Base-by-base conservation (phyloP, 2,797 vertebrate species). In the Sebastes hopkinsi region DNA sequence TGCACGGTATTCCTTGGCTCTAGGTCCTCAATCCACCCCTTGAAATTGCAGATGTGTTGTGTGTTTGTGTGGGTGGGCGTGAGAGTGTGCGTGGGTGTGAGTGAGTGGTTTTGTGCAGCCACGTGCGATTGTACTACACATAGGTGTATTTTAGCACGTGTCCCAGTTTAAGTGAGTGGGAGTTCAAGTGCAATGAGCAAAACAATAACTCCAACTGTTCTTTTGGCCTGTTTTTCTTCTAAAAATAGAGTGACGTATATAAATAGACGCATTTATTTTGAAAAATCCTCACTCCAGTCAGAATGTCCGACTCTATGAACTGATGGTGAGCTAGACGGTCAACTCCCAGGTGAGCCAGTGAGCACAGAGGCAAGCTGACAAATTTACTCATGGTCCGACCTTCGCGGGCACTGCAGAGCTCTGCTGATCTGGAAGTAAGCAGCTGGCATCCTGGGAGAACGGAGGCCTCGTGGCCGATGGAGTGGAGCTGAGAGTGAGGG, bases 401-500 rank as follows among this genome's bases (percentile, higher is more conserved):
- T 93, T 93, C 69, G 36, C 67, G 16, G 82, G 71, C 75, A 22
- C 73, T 36, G 82, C 87, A 46, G 85, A 86, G 83, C 83, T 89
- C 75, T 68, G 84, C 72, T 81, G 90, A 92, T 87, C 88, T 92
- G 85, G 83, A 94, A 84, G 89, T 79, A 91, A 93, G 87, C 79
- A 75, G 84, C 76, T 66, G 5, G 77, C 81, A 69, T 92, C 90
- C 84, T 85, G 83, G 80, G 88, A 91, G 90, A 81, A 72, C 1
- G 23, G 42, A 73, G 89, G 90, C 81, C 90, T 83, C 79, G 25
- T 75, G 84, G 83, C 83, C 74, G 38, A 85, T 70, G 66, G 83
- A 82, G 86, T 82, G 74, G 65, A 82, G 88, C 86, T 75, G 78
- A 79, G 85, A 85, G 72, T 71, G 77, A 84, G 79, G 67, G 77